A percentile compares a stretch with the other conserved stretches of the same genome.
These are phyloP conservation scores for Protaetia brevitarsis DNA, from an alignment of 1,140 invertebrate species.

Conservation along the genomic window DNA sequence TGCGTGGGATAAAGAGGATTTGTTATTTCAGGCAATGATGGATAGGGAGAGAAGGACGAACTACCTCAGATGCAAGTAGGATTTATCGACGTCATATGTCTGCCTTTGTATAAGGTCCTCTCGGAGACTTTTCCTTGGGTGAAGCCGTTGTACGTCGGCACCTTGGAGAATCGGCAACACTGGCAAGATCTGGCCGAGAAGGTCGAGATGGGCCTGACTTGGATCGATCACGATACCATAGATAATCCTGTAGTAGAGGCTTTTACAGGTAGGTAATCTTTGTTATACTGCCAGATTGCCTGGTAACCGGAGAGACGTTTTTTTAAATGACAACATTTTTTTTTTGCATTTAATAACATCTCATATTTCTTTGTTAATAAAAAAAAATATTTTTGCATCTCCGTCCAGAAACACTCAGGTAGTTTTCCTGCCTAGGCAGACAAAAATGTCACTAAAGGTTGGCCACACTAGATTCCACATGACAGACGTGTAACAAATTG, in stretches of 20 bases:
- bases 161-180: conserved; percentile 76
- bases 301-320: too few relatives aligned
- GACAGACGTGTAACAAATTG: too few relatives aligned
- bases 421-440: too few relatives aligned
- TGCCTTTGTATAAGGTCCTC: conserved; percentile 88
- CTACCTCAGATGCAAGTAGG: conserved; percentile 96
- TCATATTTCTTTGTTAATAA: too few relatives aligned
- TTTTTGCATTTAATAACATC: too few relatives aligned
- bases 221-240: conserved; percentile 90
- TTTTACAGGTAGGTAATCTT: conserved; percentile 59
- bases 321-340: too few relatives aligned
- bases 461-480: too few relatives aligned
- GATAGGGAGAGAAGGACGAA: conserved; percentile 88
- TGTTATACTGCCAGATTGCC: neutral
- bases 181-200: conserved; percentile 91
- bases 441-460: too few relatives aligned
- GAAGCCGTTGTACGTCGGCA: conserved; percentile 83
- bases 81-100: conserved; percentile 93
- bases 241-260: conserved; percentile 86
- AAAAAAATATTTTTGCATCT: too few relatives aligned
- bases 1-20: too few relatives aligned
- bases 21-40: conserved; percentile 68
- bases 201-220: conserved; percentile 89
- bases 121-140: conserved; percentile 91
- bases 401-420: too few relatives aligned